Evolutionary conservation across 2,888 invertebrate species (phyloP).

Genomic region (Sphinx pinastri): DNA sequence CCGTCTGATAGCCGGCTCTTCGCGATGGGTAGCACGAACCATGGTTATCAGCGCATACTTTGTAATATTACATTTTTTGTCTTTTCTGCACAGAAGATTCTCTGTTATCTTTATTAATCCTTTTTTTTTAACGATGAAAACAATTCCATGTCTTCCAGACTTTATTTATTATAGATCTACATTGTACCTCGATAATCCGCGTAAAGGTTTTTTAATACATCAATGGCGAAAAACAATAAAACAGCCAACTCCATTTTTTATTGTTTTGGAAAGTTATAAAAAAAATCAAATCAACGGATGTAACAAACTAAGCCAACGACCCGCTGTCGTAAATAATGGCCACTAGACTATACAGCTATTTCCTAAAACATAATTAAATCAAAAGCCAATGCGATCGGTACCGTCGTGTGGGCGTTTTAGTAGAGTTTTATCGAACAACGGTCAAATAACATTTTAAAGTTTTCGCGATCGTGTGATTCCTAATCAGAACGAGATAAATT

Average conservation of each 20-base stretch:
- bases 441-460: conserved; percentile 36
- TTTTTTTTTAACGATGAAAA: no score
- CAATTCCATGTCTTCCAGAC: no score
- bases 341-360: conserved; percentile 8
- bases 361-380: conserved; percentile 9
- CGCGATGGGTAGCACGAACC: conserved; percentile 6
- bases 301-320: conserved; percentile 6
- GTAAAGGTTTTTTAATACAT: no score
- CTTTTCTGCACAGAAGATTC: neutral
- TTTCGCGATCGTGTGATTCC: conserved; percentile 52
- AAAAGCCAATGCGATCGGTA: neutral
- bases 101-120: neutral
- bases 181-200: neutral
- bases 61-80: conserved; percentile 4
- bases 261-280: neutral
- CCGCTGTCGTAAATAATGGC: conserved; percentile 1
- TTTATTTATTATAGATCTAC: no score
- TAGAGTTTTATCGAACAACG: neutral
- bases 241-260: neutral
- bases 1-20: conserved; percentile 52
- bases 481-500: conserved; percentile 50
- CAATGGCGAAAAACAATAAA: neutral
- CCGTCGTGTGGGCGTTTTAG: conserved; percentile 11
- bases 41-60: neutral
- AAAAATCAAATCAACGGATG: neutral